Conservation (phyloP, 1,140 invertebrate species). For the Meloidogyne hapla region DNA sequence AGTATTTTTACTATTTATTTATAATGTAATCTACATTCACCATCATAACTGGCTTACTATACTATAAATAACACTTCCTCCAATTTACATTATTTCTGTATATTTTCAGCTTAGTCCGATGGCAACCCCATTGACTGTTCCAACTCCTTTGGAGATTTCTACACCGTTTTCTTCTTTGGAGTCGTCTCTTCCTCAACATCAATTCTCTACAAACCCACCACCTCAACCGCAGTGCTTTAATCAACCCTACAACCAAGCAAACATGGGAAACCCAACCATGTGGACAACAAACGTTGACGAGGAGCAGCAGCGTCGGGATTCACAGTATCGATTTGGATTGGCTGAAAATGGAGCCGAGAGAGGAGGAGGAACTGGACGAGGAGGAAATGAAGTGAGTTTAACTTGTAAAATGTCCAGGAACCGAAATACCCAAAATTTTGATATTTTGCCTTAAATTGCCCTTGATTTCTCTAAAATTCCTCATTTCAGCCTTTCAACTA, state of each 20-base stretch:
- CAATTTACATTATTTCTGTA: too few species aligned
- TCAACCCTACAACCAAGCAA: neutral
- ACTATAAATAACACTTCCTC: too few species aligned
- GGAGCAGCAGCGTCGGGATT: neutral
- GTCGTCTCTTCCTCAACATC: neutral
- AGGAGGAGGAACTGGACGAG: neutral
- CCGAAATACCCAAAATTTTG: too few species aligned
- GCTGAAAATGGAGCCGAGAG: neutral
- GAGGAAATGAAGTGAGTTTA: neutral
- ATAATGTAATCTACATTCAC: too few species aligned
- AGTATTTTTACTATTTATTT: too few species aligned
- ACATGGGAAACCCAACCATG: neutral
- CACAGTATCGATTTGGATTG: neutral
- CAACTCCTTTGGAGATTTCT: neutral
- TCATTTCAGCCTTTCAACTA: neutral
- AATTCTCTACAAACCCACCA: neutral
- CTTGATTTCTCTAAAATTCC: too few species aligned
- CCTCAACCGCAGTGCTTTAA: neutral
- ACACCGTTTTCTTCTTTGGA: neutral
- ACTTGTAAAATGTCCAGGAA: too few species aligned
- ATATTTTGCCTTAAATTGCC: neutral
- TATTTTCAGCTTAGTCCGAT: too few species aligned
- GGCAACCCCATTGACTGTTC: too few species aligned
- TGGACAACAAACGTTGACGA: neutral
- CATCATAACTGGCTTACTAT: too few species aligned